phyloP scores from a whole-genome alignment of 1,140 invertebrate genomes.

The Drosophila simulans region DNA sequence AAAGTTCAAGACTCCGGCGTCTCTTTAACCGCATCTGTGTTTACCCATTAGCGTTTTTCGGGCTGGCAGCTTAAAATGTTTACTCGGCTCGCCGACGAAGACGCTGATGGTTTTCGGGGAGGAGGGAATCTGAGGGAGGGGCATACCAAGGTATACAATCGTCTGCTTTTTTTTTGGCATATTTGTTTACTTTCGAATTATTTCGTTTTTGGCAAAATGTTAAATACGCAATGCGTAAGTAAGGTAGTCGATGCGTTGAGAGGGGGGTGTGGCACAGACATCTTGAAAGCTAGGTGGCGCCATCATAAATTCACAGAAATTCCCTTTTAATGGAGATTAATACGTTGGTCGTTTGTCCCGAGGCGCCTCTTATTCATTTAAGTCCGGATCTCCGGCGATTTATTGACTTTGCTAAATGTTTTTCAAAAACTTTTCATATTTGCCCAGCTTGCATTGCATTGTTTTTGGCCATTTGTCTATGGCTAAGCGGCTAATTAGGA shows the following conservation, averaged over 20 bases:
- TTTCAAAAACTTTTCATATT: conserved; percentile 65
- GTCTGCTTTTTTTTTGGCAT: conserved; percentile 27
- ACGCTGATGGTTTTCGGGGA: conserved; percentile 3
- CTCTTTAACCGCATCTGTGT: conserved; percentile 66
- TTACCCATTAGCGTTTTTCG: conserved; percentile 78
- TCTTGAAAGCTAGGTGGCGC: conserved; percentile 62
- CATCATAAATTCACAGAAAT: conserved; percentile 79
- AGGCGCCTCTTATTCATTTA: conserved; percentile 20
- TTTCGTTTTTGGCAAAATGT: conserved; percentile 48
- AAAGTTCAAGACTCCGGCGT: conserved; percentile 41
- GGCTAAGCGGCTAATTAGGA: conserved; percentile 62
- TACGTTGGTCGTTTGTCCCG: conserved; percentile 33
- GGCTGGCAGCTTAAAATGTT: conserved; percentile 76
- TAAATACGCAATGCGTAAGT: conserved; percentile 58
- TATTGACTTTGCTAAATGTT: conserved; percentile 82
- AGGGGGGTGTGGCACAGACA: conserved; percentile 44
- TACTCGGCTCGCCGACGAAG: conserved; percentile 54
- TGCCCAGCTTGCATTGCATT: conserved; percentile 54
- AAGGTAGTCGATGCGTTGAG: conserved; percentile 28
- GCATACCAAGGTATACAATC: conserved; percentile 36
- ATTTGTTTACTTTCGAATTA: conserved; percentile 54
- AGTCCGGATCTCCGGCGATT: conserved; percentile 8
- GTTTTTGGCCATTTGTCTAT: conserved; percentile 36
- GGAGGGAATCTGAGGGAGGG: conserved; percentile 1
- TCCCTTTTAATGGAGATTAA: conserved; percentile 83